Base-by-base conservation (phyloP, 2,113 vertebrate species). In the Caranx melampygus region DNA sequence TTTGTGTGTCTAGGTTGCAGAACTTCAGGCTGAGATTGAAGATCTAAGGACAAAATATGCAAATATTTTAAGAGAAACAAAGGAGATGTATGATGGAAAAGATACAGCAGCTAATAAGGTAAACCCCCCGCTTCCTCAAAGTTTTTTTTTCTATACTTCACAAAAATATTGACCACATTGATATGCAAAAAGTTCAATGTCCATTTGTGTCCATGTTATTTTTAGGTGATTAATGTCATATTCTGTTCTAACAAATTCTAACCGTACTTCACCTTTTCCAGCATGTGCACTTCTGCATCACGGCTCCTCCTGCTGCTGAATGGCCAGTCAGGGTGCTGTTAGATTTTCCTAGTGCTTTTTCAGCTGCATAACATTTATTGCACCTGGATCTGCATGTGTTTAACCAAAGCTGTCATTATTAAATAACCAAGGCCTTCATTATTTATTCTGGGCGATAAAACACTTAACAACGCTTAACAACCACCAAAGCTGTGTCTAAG, bases 21-120 rank as follows among this genome's bases (percentile, higher is more conserved):
- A 95, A 71, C 90, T 95, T 72, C 93, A 96, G 85, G 92, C 78
- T 62, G 92, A 94, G 87, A 80, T 95, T 1, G 89, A 92, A 72
- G 89, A 92, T 42, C 35, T 96, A 51, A 95, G 92, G 92, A 87
- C 69, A 18, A 94, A 78, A 88, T 94, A 91, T 79, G 79, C 92
- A 90, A 90, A 52, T 35, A 52, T 94, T 47, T 75, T 95, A 78
- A 88, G 66, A 79, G 94, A 96, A 83, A 94, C 87, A 0, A 85
- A 92, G 68, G 85, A 65, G 67, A 68, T 89, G 52, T 85, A 18
- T 81, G 92, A 93, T 75, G 91, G 66, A 2, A 95, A 94, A 91
- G 80, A 83, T 26, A 79, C 85, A 80, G 88, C 94, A 82, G 83
- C 91, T 66, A 77, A 92, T 62, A 81, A 92, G 92, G 97, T 97